Percentiles rank a stretch among this genome's conserved stretches.
Evolutionary conservation across 2,113 vertebrate genomes (phyloP).

Genomic region (Gambusia holbrooki): DNA sequence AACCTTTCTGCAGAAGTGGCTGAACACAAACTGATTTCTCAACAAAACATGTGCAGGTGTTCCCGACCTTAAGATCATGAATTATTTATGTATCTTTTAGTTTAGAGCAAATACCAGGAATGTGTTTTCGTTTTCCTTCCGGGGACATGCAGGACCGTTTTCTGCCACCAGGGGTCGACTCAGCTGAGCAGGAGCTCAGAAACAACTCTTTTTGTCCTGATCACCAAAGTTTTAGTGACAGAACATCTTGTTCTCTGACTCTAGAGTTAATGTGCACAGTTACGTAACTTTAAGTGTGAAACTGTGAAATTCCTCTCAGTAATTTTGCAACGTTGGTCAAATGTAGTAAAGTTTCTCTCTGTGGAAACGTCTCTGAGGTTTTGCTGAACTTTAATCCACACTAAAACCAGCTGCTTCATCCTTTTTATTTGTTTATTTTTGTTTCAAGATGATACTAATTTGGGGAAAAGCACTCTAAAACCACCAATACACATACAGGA

Average conservation of each 20-base stretch:
- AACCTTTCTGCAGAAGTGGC: slow-evolving; percentile 2
- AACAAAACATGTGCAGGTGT: neutral
- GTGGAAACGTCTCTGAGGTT: slow-evolving; percentile 8
- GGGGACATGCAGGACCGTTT: neutral
- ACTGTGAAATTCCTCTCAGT: no score
- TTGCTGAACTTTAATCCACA: slow-evolving; percentile 24
- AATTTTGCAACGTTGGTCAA: neutral
- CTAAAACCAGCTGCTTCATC: neutral
- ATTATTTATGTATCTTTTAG: neutral
- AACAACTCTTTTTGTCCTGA: slow-evolving; percentile 4
- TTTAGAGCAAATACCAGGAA: neutral
- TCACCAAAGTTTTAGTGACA: slow-evolving; percentile 10
- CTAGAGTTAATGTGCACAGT: neutral
- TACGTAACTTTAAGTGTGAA: no score
- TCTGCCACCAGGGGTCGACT: slow-evolving; percentile 72
- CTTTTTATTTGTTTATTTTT: neutral
- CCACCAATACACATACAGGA: slow-evolving; percentile 56
- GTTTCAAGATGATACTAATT: slow-evolving; percentile 45
- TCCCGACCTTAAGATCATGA: neutral
- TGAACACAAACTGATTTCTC: neutral
- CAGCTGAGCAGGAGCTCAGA: slow-evolving; percentile 24
- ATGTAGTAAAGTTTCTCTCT: neutral
- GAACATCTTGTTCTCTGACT: slow-evolving; percentile 14
- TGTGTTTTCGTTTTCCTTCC: neutral
- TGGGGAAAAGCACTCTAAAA: slow-evolving; percentile 54